A percentile compares a stretch with the other conserved stretches of the same genome.
Conservation (phyloP, 1,140 invertebrate genomes). For the Propsilocerus akamusi region DNA sequence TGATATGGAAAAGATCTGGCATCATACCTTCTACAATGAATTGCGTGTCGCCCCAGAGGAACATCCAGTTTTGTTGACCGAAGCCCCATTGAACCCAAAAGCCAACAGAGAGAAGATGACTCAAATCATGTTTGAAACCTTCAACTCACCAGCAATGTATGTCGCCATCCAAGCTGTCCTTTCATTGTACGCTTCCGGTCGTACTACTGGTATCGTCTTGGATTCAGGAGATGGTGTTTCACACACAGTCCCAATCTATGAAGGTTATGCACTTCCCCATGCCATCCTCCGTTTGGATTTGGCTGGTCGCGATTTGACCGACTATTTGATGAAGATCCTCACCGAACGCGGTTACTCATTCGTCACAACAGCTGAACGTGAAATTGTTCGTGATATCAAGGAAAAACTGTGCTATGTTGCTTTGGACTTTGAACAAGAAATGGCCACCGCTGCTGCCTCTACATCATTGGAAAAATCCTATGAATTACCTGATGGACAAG, state of each 20-base stretch:
- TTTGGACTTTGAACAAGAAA: slow-evolving; percentile 75
- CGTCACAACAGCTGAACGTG: slow-evolving; percentile 81
- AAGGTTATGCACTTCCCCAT: slow-evolving; percentile 52
- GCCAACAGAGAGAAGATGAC: slow-evolving; percentile 73
- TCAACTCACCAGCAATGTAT: slow-evolving; percentile 61
- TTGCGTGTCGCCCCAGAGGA: slow-evolving; percentile 77
- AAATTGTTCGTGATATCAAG: slow-evolving; percentile 85
- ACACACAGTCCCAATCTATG: slow-evolving; percentile 74
- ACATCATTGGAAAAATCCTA: slow-evolving; percentile 77
- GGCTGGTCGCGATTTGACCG: slow-evolving; percentile 80
- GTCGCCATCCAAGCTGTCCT: slow-evolving; percentile 67
- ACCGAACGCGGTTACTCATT: slow-evolving; percentile 85
- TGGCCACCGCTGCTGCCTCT: slow-evolving; percentile 72
- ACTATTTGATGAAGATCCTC: slow-evolving; percentile 85
- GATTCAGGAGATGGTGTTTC: slow-evolving; percentile 71
- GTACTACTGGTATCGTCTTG: slow-evolving; percentile 73
- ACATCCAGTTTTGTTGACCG: slow-evolving; percentile 69
- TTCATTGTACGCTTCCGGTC: slow-evolving; percentile 70
- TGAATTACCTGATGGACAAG: slow-evolving; percentile 77
- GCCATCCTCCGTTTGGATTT: slow-evolving; percentile 79
- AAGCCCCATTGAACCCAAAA: slow-evolving; percentile 72
- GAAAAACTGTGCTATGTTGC: slow-evolving; percentile 75
- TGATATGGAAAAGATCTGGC: slow-evolving; percentile 72
- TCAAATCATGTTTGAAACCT: slow-evolving; percentile 69
- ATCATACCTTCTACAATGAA: slow-evolving; percentile 72